Evolutionary conservation across 2,797 vertebrate species (phyloP).

Genomic region (Coracias cyanogaster): DNA sequence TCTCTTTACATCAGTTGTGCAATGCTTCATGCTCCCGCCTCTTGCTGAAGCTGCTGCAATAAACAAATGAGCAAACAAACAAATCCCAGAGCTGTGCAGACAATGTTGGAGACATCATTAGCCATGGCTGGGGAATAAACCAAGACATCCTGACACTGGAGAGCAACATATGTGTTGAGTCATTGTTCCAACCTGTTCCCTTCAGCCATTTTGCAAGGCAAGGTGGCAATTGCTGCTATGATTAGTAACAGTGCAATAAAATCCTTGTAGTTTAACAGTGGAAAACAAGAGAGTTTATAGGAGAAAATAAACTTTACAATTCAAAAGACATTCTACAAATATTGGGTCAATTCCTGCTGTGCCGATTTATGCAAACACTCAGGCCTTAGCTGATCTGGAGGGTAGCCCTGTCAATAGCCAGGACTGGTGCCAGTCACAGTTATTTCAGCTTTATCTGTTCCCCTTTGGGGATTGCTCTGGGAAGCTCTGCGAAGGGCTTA

Average conservation of each 20-base stretch:
- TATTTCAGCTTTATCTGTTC: background rate
- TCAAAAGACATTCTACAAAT: background rate
- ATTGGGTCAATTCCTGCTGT: background rate
- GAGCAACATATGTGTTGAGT: background rate
- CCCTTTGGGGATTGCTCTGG: background rate
- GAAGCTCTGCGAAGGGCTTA: background rate
- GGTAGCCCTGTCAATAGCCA: background rate
- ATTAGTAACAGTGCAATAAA: background rate
- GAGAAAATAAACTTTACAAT: background rate
- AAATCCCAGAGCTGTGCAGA: background rate
- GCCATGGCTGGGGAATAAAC: background rate
- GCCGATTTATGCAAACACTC: background rate
- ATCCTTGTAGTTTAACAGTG: background rate
- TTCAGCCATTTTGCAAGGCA: background rate
- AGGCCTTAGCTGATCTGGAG: background rate
- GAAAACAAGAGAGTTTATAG: background rate
- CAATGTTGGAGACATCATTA: background rate
- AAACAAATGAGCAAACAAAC: conserved; percentile 14
- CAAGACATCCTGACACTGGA: background rate
- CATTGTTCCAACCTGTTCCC: background rate
- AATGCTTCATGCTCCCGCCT: background rate
- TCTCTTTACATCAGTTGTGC: conserved; percentile 29
- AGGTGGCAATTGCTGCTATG: background rate
- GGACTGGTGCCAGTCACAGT: background rate
- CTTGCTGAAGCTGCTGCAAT: conserved; percentile 14